A percentile compares a stretch with the other conserved stretches of the same genome.
Evolutionary conservation across 2,113 vertebrate genomes (phyloP).

Genomic region (Tachysurus vachellii): DNA sequence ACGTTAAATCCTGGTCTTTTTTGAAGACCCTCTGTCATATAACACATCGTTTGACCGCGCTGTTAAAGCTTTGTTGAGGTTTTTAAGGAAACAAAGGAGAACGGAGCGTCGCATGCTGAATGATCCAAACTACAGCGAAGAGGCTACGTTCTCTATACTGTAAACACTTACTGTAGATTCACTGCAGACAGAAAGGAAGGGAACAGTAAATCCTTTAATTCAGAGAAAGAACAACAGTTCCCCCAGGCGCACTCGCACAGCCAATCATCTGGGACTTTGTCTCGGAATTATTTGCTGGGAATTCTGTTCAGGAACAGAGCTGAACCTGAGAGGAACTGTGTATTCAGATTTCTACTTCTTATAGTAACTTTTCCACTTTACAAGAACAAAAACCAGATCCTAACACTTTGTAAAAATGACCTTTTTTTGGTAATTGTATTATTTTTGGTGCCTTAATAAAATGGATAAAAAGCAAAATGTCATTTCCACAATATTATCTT

Average conservation of each 20-base stretch:
- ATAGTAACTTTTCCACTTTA: too few species aligned
- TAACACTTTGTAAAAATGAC: too few species aligned
- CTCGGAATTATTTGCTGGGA: not conserved
- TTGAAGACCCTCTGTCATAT: not conserved
- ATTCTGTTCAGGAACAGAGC: not conserved
- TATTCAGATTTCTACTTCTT: not conserved
- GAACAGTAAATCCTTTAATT: conserved; percentile 14
- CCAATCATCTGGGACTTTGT: not conserved
- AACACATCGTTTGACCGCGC: not conserved
- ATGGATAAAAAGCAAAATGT: not conserved
- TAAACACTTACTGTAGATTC: not conserved
- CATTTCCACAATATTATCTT: too few species aligned
- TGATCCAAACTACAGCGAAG: too few species aligned
- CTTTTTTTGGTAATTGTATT: too few species aligned
- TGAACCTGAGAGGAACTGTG: not conserved
- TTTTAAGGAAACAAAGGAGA: too few species aligned
- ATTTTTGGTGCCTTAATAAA: not conserved
- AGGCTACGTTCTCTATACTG: not conserved
- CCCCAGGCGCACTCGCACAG: not conserved
- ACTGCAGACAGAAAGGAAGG: not conserved
- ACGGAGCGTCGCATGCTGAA: too few species aligned
- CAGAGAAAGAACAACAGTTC: not conserved
- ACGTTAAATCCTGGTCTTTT: not conserved
- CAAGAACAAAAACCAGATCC: too few species aligned
- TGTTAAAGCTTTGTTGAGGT: not conserved